These are phyloP conservation scores for Setipinna tenuifilis DNA, from an alignment of 2,797 vertebrate genomes.

Conservation along the genomic window DNA sequence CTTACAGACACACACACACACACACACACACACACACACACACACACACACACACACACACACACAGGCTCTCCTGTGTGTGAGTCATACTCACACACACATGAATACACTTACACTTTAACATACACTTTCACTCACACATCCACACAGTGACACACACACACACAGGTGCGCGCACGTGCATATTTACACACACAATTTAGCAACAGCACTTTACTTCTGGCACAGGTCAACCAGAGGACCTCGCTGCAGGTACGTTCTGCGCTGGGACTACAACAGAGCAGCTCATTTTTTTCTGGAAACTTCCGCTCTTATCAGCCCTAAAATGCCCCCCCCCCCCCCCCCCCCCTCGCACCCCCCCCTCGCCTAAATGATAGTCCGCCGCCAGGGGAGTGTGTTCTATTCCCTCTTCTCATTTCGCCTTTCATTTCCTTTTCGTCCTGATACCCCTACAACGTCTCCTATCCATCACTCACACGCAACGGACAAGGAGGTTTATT, in stretches of 20 bases:
- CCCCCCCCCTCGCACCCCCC: neutral
- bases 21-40: neutral
- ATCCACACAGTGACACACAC: neutral
- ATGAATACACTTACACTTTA: neutral
- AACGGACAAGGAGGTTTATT: neutral
- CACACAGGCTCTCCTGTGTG: neutral
- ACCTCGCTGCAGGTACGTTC: neutral
- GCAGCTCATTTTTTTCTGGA: neutral
- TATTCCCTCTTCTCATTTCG: slow-evolving; percentile 7
- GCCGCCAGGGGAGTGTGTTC: neutral
- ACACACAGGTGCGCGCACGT: slow-evolving; percentile 10
- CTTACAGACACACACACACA: no score
- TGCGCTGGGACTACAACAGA: neutral
- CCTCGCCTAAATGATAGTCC: neutral
- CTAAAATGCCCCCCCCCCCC: neutral
- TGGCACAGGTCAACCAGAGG: slow-evolving; percentile 2
- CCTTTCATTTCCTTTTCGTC: neutral
- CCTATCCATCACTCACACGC: neutral
- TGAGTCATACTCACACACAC: neutral
- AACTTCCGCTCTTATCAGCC: neutral
- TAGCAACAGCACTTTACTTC: neutral
- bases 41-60: slow-evolving; percentile 46
- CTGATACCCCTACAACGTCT: neutral
- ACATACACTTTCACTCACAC: neutral
- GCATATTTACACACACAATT: neutral